Base-by-base conservation (phyloP, 92 coral and sea anemone genomes). In the Umimayanthus kanabou region DNA sequence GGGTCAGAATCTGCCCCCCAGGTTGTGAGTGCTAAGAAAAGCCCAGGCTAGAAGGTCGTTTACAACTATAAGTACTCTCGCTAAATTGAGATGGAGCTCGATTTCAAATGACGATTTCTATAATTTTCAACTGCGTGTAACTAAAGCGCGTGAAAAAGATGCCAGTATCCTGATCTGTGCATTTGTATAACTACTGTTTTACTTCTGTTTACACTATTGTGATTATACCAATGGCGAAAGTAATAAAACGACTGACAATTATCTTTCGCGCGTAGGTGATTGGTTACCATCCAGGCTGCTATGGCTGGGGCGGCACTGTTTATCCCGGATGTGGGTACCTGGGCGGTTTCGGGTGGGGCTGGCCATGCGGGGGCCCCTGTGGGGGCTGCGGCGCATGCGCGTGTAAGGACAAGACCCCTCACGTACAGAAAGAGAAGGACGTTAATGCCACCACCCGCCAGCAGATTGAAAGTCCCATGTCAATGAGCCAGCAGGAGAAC, bases 211-310 rank as follows among this genome's bases (percentile, higher is more conserved):
- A 6, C 28, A 7, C 39, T 71, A 9, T 28, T 71, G 76, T 26
- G 76, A 40, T 26, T 71, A 71, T 5, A 6, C 7, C 2, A 29
- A 16, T n/a, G 23, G 26, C 14, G n/a, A 88, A 85, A 82, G 11
- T 55, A 28, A 69, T 1, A 50, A n/a, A 84, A 88, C n/a, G 88
- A 91, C 16, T 92, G 86, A 58, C 65, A 45, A 90, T 75, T 16
- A 33, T 23, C 10, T 76, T 89, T 30, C 82, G 85, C 73, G 84
- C 90, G 39, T 93, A 95, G 78, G 94, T 95, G n/a, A 92, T 95
- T 57, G 93, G 94, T 76, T 97, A 95, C 57, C 94, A 97, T 69
- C 99, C 99, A 3, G 99, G 99, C 6, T 89, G 95, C 73, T 97
- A 93, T 81, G 98, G 98, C 23, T 95, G 98, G 98, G 98, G 98